phyloP scores from a whole-genome alignment of 2,888 invertebrate species.

The Congeria kusceri region DNA sequence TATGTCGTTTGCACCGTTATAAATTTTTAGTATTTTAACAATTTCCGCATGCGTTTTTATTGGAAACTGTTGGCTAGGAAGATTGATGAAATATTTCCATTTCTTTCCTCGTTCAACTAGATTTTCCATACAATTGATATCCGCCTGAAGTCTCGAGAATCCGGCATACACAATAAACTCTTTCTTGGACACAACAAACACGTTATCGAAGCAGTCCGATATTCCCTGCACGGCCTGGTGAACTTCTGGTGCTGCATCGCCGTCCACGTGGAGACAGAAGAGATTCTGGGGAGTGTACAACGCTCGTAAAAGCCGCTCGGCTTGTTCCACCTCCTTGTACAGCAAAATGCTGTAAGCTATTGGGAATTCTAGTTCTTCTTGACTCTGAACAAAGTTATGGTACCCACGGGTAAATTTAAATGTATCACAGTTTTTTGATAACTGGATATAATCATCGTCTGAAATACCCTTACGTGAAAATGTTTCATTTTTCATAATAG shows the following conservation, averaged over 20 bases:
- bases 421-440: slow-evolving; percentile 70
- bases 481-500: slow-evolving; percentile 31
- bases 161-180: slow-evolving; percentile 83
- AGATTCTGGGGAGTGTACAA: slow-evolving; percentile 82
- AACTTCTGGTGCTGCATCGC: slow-evolving; percentile 65
- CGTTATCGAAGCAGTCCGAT: slow-evolving; percentile 81
- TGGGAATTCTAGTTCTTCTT: slow-evolving; percentile 76
- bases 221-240: slow-evolving; percentile 70
- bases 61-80: slow-evolving; percentile 84
- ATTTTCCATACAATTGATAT: slow-evolving; percentile 84
- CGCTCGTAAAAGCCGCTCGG: slow-evolving; percentile 77
- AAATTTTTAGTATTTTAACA: slow-evolving; percentile 82
- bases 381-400: slow-evolving; percentile 15
- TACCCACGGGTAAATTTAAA: slow-evolving; percentile 69
- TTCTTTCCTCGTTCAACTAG: slow-evolving; percentile 60
- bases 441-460: slow-evolving; percentile 69
- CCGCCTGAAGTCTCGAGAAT: slow-evolving; percentile 81
- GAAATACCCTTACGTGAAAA: slow-evolving; percentile 53
- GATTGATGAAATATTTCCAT: slow-evolving; percentile 85
- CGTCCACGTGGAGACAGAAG: slow-evolving; percentile 84
- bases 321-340: slow-evolving; percentile 78
- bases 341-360: slow-evolving; percentile 81
- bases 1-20: slow-evolving; percentile 84
- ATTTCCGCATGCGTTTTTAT: slow-evolving; percentile 84
- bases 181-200: slow-evolving; percentile 80